Percentiles rank a stretch among this genome's conserved stretches.
phyloP scores from a whole-genome alignment of 2,113 vertebrate genomes.

The Phaethon lepturus region DNA sequence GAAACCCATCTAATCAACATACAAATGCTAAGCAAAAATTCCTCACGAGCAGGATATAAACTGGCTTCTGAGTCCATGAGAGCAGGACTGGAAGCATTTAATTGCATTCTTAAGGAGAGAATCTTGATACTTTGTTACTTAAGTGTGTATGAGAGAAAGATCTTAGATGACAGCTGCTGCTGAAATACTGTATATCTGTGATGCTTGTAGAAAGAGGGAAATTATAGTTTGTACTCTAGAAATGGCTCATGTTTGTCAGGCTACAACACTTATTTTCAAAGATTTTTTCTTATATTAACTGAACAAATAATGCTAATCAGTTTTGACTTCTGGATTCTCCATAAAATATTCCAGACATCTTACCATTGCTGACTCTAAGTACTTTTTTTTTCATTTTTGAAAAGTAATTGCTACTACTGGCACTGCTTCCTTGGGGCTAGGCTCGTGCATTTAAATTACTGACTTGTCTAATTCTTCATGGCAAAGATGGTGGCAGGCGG shows the following conservation, averaged over 20 bases:
- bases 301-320: background rate
- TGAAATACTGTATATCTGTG: background rate
- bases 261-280: background rate
- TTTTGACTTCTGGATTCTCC: background rate
- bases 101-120: background rate
- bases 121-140: background rate
- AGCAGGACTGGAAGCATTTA: background rate
- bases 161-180: background rate
- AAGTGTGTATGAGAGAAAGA: background rate
- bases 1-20: background rate
- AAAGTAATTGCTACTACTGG: background rate
- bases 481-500: background rate
- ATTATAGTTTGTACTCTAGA: background rate
- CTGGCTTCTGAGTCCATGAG: background rate
- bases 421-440: background rate
- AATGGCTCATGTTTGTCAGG: background rate
- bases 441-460: background rate
- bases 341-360: background rate
- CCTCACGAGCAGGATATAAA: background rate
- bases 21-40: background rate
- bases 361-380: background rate
- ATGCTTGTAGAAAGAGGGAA: background rate
- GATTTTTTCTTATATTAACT: background rate
- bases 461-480: background rate
- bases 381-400: background rate